These are phyloP conservation scores for Heliconius aoede DNA, from an alignment of 2,888 invertebrate genomes.

Conservation along the genomic window DNA sequence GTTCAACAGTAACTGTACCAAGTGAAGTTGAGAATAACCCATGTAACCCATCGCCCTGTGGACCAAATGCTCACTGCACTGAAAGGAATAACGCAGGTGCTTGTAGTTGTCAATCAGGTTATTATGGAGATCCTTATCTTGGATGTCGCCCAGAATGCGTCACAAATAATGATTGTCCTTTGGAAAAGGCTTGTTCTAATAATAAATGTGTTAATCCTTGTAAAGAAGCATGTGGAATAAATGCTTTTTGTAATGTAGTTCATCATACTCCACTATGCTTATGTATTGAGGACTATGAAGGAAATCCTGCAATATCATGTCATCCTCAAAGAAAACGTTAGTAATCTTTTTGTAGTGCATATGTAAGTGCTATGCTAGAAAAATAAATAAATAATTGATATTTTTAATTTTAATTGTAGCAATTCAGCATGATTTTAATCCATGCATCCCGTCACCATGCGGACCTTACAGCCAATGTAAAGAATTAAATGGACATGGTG, in stretches of 20 bases:
- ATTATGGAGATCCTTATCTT: conserved; percentile 93
- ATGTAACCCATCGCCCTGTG: conserved; percentile 94
- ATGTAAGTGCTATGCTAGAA: conserved; percentile 12
- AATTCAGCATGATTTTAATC: conserved; percentile 79
- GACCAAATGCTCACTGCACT: conserved; percentile 92
- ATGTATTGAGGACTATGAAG: conserved; percentile 90
- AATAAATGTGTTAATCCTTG: conserved; percentile 94
- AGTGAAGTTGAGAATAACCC: conserved; percentile 88
- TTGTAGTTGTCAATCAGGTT: conserved; percentile 91
- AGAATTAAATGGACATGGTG: conserved; percentile 88
- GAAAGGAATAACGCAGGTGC: conserved; percentile 92
- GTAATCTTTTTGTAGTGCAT: conserved; percentile 54
- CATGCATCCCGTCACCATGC: conserved; percentile 90
- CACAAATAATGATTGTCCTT: conserved; percentile 90
- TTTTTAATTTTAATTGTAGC: conserved; percentile 61
- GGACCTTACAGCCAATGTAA: conserved; percentile 91
- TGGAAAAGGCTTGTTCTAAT: conserved; percentile 90
- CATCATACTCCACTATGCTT: conserved; percentile 93
- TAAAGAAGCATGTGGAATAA: conserved; percentile 90
- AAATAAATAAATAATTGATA: not conserved
- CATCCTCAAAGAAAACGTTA: conserved; percentile 73
- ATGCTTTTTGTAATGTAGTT: conserved; percentile 90
- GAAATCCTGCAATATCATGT: conserved; percentile 88
- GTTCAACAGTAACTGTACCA: conserved; percentile 77
- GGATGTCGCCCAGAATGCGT: conserved; percentile 94